A percentile compares a stretch with the other conserved stretches of the same genome.
Conservation (phyloP, 2,797 vertebrate genomes). For the Borostomias antarcticus region DNA sequence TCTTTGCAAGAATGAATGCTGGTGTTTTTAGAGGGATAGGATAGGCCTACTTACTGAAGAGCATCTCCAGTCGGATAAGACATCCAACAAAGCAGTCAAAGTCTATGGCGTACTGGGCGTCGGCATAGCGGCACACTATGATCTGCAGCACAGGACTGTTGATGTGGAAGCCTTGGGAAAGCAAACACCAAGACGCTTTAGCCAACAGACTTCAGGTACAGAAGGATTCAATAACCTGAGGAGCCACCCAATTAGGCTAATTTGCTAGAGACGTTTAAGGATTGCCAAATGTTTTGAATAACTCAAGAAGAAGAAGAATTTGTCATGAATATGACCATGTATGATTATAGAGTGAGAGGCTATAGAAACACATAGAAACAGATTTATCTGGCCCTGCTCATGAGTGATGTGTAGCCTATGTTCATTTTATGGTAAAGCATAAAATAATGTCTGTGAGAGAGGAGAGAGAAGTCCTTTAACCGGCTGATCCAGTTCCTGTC, state of each 20-base stretch:
- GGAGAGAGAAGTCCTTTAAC: conserved; percentile 28
- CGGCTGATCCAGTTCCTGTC: conserved; percentile 36
- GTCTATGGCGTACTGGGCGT: conserved; percentile 76
- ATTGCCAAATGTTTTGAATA: neutral
- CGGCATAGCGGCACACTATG: conserved; percentile 72
- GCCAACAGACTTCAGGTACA: too few relatives aligned
- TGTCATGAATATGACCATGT: neutral
- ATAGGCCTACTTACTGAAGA: conserved; percentile 93
- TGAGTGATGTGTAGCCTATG: too few relatives aligned
- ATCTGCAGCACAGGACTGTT: conserved; percentile 78
- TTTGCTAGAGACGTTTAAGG: too few relatives aligned
- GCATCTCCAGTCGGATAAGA: conserved; percentile 83
- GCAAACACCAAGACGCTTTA: neutral
- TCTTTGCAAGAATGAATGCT: neutral
- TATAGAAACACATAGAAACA: too few relatives aligned
- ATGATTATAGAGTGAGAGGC: neutral
- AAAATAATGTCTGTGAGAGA: too few relatives aligned
- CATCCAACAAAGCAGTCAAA: conserved; percentile 87
- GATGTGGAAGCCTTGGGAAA: conserved; percentile 80
- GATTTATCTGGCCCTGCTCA: too few relatives aligned
- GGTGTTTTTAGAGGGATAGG: conserved; percentile 40
- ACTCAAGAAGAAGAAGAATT: neutral
- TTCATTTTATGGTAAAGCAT: too few relatives aligned
- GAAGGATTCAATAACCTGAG: too few relatives aligned
- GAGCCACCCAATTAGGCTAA: too few relatives aligned